Base-by-base conservation (phyloP, 2,888 invertebrate species). In the Stegana nigrithorax region DNA sequence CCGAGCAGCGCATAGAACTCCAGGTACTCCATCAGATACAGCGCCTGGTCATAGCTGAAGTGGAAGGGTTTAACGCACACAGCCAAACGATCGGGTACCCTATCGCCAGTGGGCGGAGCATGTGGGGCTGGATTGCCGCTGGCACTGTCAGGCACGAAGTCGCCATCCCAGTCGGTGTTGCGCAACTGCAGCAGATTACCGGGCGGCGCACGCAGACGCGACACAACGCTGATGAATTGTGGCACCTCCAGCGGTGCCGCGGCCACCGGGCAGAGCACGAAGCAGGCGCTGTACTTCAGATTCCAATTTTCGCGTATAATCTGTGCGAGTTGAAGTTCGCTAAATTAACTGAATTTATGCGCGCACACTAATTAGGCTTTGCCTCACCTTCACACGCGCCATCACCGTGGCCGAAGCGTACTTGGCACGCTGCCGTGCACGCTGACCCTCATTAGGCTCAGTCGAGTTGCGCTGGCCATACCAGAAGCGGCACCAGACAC, bases 251-350 rank as follows among this genome's bases (percentile, higher is more conserved):
- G 83, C 60, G 89, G 89, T 1, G 84, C 81, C 51, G 87, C 86
- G 29, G 90, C 89, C 63, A 95, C 86, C 7, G 93, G 91, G 75
- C 96, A 96, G 67, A 95, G 87, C 25, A 96, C 90, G 83, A 95
- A 96, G 75, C 93, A 93, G 7, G 96, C 96, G 82, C 94, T 95
- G 86, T 94, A 96, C 82, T 94, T 94, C 25, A 96, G 87, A 83
- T 94, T 96, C 96, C 96, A 96, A 83, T 96, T 96, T 83, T 96
- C 96, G 21, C 95, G 89, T 63, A 96, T 96, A 2, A 94, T 91
- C 92, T 90, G 53, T 19, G 21, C 25, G 21, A 50, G 10, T 12
- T 39, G 17, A 14, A 8, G 25, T 27, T 1, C 1, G 21, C 10
- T 29, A 26, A 29, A 25, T 50, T n/a, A 53, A 29, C 8, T 53